Evolutionary conservation across 2,113 vertebrate genomes (phyloP).

Genomic region (Rallus limicola): DNA sequence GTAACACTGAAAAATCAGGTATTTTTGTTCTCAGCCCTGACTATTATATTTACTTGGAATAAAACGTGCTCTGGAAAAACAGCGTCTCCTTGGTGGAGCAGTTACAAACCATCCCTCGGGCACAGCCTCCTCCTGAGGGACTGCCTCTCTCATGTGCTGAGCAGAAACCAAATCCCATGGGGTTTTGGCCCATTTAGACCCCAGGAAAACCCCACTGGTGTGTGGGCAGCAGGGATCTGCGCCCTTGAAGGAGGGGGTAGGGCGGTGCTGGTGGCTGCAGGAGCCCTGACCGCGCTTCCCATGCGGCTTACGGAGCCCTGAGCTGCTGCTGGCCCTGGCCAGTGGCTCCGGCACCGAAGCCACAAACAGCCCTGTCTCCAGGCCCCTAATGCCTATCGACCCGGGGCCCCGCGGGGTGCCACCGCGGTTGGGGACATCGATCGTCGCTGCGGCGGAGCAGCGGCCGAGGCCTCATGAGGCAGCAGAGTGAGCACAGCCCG

Average conservation of each 20-base stretch:
- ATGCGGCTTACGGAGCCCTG: neutral
- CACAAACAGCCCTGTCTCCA: neutral
- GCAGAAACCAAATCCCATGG: neutral
- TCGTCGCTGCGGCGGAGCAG: neutral
- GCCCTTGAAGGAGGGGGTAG: neutral
- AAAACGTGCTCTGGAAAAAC: neutral
- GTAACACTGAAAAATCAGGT: neutral
- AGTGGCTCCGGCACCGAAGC: neutral
- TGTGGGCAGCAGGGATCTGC: neutral
- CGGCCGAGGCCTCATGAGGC: accelerated
- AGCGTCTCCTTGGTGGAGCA: neutral
- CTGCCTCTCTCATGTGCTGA: neutral
- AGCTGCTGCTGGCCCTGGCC: neutral
- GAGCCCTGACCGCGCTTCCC: neutral
- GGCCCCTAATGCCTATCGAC: neutral
- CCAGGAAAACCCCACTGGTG: neutral
- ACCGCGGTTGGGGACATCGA: neutral
- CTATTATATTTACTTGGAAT: neutral
- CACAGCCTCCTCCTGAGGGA: neutral
- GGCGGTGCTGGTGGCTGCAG: neutral
- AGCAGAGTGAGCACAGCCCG: accelerated
- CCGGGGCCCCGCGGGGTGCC: neutral
- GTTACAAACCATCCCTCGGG: neutral
- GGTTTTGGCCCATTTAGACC: neutral
- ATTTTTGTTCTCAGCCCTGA: neutral